Evolutionary conservation across 2,797 vertebrate genomes (phyloP), one percentile per base, ranked within the genome.

Genomic region (Sarcoramphus papa): DNA sequence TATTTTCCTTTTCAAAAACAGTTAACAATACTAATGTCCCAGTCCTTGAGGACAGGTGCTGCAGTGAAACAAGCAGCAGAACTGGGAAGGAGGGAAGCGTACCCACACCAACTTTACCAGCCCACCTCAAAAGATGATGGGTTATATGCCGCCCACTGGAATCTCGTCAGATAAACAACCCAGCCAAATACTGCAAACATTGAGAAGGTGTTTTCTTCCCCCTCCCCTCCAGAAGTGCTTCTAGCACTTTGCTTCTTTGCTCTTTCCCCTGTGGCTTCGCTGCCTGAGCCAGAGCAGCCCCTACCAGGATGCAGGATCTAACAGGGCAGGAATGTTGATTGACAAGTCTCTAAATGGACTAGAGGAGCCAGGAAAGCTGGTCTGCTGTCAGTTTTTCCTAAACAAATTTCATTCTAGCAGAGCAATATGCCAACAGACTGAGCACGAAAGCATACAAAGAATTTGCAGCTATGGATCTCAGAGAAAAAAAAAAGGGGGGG

Each of bases 271-370:
- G 30, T 15, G 57, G 50, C 75, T 78, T 88, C 8, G 1, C 28
- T 12, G 30, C 41, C 73, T 51, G 67, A 56, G 45, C 51, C 56
- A 86, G 54, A 65, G 41, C 56, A 60, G 45, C 30, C 40, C 70
- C 77, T 67, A 78, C 69, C 47, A 53, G 73, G 57, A 73, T 30
- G 19, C 37, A 94, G 90, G 60, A 87, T 57, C 70, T 83, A 78
- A 83, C 12, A 63, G 64, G 68, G 62, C 54, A 90, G 82, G 83
- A 96, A 96, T 93, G 94, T n/a, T 90, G 94, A 96, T 28, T 75
- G 85, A 72, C 77, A 89, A 69, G 82, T 70, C 85, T 85, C 50
- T 70, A 91, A 93, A 88, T 35, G 69, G 88, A 84, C 80, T 57
- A 64, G 87, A 90, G 85, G 74, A 95, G 94, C 91, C 92, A 93